Evolutionary conservation across 2,888 invertebrate genomes (phyloP).

Genomic region (Colostygia pectinataria): DNA sequence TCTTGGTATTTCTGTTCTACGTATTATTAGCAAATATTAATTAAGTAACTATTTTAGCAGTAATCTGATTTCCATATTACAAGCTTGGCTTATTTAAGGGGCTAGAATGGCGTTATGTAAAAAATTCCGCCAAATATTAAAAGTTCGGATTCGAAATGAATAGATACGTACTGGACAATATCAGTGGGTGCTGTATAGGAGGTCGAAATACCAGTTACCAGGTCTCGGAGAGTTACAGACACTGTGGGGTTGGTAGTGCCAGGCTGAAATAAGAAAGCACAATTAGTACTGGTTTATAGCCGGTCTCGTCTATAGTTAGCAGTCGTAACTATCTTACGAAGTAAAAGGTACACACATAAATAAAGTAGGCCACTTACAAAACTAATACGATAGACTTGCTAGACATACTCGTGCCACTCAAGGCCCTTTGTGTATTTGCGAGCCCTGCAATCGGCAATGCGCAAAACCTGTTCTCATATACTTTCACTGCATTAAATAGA

Average conservation of each 20-base stretch:
- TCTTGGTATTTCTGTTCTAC: no score
- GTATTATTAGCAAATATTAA: no score
- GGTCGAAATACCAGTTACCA: slow-evolving; percentile 38
- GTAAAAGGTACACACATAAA: no score
- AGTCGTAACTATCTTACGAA: no score
- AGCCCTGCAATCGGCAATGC: slow-evolving; percentile 26
- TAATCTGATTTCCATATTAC: no score
- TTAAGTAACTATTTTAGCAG: no score
- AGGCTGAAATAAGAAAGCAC: slow-evolving; percentile 54
- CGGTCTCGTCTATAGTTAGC: no score
- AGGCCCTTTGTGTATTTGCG: slow-evolving; percentile 9
- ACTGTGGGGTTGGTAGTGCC: slow-evolving; percentile 74
- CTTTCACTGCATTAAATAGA: slow-evolving; percentile 39
- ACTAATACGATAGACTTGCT: slow-evolving; percentile 2
- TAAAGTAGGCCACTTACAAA: slow-evolving; percentile 1
- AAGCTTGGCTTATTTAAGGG: no score
- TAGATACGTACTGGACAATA: slow-evolving; percentile 59
- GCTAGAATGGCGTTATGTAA: no score
- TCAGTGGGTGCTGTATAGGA: slow-evolving; percentile 53
- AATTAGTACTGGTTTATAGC: neutral
- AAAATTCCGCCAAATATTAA: no score
- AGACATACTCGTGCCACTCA: slow-evolving; percentile 6
- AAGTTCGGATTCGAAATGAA: no score
- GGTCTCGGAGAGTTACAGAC: slow-evolving; percentile 60
- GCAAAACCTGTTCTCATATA: slow-evolving; percentile 38